A percentile compares a stretch with the other conserved stretches of the same genome.
Evolutionary conservation across 2,113 vertebrate genomes (phyloP).

Genomic region (Pituophis catenifer): DNA sequence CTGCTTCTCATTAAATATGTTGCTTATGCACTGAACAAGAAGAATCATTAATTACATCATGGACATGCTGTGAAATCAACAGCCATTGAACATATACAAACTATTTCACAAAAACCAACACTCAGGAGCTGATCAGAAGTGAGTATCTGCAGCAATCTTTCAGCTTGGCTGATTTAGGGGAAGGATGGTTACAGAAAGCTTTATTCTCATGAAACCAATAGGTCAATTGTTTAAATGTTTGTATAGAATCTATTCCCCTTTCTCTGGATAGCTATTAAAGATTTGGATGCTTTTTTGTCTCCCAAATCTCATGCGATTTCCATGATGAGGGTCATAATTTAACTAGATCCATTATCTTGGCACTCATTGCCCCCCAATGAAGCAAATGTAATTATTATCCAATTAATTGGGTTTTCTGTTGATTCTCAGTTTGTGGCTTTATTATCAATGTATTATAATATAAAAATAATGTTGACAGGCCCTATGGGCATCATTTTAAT

Average conservation of each 20-base stretch:
- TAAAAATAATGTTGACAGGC: conserved; percentile 16
- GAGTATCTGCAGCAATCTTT: not conserved
- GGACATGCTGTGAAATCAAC: not conserved
- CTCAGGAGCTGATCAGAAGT: not conserved
- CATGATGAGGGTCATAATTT: conserved; percentile 54
- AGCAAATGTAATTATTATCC: conserved; percentile 66
- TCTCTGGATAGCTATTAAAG: conserved; percentile 47
- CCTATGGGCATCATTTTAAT: conserved; percentile 9
- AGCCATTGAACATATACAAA: not conserved
- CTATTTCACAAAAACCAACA: not conserved
- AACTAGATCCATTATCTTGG: conserved; percentile 62
- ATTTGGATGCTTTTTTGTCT: conserved; percentile 51
- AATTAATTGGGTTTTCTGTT: conserved; percentile 66
- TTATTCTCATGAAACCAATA: conserved; percentile 25
- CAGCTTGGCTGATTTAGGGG: not conserved
- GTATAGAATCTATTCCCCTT: conserved; percentile 44
- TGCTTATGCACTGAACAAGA: not conserved
- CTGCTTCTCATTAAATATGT: not conserved
- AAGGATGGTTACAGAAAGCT: not conserved
- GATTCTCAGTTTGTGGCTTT: conserved; percentile 53
- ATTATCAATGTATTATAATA: conserved; percentile 11
- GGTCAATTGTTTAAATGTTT: conserved; percentile 56
- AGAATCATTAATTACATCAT: not conserved
- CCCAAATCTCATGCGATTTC: conserved; percentile 44
- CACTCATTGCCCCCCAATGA: conserved; percentile 29